Percentiles rank a stretch among this genome's conserved stretches.
Evolutionary conservation across 23 tunicate genomes (phyloP).

Genomic region (Halocynthia roretzi): DNA sequence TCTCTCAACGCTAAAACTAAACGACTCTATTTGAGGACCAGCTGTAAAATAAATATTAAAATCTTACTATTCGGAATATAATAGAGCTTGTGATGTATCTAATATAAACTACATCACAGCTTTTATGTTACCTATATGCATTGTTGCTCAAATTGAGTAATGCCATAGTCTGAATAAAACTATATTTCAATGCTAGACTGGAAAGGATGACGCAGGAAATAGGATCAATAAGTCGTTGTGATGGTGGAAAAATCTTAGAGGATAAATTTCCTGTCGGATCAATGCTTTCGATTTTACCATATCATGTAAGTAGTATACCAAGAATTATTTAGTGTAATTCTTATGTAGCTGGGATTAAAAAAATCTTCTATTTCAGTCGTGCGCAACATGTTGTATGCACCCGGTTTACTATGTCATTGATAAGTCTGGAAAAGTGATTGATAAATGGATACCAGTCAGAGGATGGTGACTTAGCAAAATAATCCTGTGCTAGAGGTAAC

Average conservation of each 20-base stretch:
- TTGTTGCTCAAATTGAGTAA: too few relatives aligned
- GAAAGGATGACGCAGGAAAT: conserved; percentile 61
- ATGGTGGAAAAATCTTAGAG: conserved; percentile 33
- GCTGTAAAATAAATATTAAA: too few relatives aligned
- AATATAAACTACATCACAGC: too few relatives aligned
- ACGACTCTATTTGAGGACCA: too few relatives aligned
- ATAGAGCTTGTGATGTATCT: too few relatives aligned
- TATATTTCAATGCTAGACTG: conserved; percentile 5
- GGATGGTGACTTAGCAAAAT: conserved; percentile 37
- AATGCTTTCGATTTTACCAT: conserved; percentile 46
- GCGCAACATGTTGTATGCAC: conserved; percentile 88
- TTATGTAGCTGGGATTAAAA: background rate
- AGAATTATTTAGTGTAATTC: background rate
- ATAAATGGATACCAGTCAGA: conserved; percentile 58
- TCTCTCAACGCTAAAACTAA: too few relatives aligned
- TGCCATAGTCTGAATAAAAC: background rate
- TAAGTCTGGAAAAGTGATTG: conserved; percentile 45
- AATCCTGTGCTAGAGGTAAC: too few relatives aligned
- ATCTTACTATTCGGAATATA: too few relatives aligned
- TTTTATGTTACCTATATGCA: too few relatives aligned
- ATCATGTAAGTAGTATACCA: conserved; percentile 29
- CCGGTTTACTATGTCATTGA: conserved; percentile 48
- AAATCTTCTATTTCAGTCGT: conserved; percentile 21
- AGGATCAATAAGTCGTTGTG: conserved; percentile 25
- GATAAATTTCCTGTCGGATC: conserved; percentile 47